A percentile compares a stretch with the other conserved stretches of the same genome.
Conservation (phyloP, 2,888 invertebrate genomes). For the Lepidocyrtinus sp. region DNA sequence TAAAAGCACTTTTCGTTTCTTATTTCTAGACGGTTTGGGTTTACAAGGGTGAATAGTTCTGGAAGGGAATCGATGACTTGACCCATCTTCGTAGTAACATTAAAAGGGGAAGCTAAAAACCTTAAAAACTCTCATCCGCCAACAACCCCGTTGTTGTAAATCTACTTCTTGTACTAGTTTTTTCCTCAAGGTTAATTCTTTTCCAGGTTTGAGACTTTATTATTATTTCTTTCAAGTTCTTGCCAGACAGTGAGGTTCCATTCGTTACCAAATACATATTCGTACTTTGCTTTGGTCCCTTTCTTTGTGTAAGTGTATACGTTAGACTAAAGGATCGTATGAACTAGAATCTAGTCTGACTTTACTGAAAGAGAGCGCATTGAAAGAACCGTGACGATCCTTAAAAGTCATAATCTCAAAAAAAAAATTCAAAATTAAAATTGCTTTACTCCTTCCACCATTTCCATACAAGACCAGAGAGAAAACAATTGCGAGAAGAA, state of each 20-base stretch:
- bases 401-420: background rate
- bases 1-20: constrained; percentile 4
- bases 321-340: background rate
- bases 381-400: background rate
- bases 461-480: constrained; percentile 24
- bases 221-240: background rate
- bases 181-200: constrained; percentile 68
- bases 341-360: background rate
- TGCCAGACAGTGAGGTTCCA: constrained; percentile 45
- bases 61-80: background rate
- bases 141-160: background rate
- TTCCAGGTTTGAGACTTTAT: constrained; percentile 26
- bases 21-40: background rate
- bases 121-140: background rate
- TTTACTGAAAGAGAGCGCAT: background rate
- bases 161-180: background rate
- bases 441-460: background rate
- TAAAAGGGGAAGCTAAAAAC: background rate
- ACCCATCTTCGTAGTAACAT: background rate
- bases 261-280: constrained; percentile 21
- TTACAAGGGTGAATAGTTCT: too few relatives aligned
- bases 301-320: background rate
- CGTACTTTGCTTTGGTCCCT: too few relatives aligned
- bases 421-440: background rate
- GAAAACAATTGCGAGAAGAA: background rate